phyloP scores from a whole-genome alignment of 2,797 vertebrate species.

The Tokudaia muenninki region DNA sequence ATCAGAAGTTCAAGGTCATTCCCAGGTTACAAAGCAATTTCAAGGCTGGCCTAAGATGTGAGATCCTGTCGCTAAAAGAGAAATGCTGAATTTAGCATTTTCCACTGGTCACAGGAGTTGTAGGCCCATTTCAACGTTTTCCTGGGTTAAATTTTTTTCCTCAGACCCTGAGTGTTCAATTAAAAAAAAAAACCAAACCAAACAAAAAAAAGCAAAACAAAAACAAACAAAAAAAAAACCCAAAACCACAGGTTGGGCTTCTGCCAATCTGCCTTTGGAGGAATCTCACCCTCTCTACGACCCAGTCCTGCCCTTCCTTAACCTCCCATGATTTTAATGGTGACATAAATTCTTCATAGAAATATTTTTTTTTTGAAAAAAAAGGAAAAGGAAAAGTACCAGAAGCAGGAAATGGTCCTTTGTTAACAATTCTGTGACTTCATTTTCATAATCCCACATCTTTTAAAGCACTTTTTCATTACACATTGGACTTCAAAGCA shows the following conservation, averaged over 20 bases:
- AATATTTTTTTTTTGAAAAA: conserved; percentile 19
- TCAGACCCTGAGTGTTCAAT: conserved; percentile 36
- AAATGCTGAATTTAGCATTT: conserved; percentile 30
- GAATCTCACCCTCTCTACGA: conserved; percentile 69
- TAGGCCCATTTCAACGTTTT: background rate
- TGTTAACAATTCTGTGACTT: conserved; percentile 77
- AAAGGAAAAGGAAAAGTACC: background rate
- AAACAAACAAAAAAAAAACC: background rate
- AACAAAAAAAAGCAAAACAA: background rate
- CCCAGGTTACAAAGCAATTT: background rate
- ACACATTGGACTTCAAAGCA: conserved; percentile 67
- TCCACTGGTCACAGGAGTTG: background rate
- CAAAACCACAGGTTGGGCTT: conserved; percentile 41
- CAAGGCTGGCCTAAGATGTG: background rate
- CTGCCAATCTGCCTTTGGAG: conserved; percentile 57
- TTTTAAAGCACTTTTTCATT: conserved; percentile 78
- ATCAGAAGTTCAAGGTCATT: background rate
- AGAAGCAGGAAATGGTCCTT: conserved; percentile 75
- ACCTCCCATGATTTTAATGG: conserved; percentile 62
- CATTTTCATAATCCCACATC: conserved; percentile 70
- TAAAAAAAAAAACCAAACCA: conserved; percentile 24
- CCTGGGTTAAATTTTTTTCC: background rate
- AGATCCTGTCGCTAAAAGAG: background rate
- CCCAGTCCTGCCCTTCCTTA: conserved; percentile 65
- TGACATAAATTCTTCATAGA: conserved; percentile 70